Conservation (phyloP, 2,888 invertebrate genomes). For the Spisula solida region DNA sequence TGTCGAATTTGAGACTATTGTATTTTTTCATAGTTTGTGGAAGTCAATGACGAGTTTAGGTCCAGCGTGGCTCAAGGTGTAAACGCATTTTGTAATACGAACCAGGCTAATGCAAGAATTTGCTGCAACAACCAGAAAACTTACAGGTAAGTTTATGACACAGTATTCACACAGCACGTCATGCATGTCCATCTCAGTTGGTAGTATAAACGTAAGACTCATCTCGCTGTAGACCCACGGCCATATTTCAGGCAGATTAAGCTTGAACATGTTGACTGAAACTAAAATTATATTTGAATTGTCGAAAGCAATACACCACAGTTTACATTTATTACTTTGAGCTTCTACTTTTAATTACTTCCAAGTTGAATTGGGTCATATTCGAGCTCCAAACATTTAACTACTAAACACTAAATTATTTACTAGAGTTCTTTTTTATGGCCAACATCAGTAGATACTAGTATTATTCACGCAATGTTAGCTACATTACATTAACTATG, state of each 20-base stretch:
- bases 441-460: neutral
- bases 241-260: no score
- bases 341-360: no score
- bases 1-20: neutral
- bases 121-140: slow-evolving; percentile 67
- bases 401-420: neutral
- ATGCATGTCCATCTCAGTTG: no score
- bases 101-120: slow-evolving; percentile 57
- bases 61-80: slow-evolving; percentile 52
- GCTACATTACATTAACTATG: neutral
- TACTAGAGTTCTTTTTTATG: neutral
- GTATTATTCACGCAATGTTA: neutral
- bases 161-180: no score
- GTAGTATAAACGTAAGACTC: no score
- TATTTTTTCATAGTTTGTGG: slow-evolving; percentile 52
- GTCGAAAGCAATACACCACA: no score
- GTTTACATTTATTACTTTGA: no score
- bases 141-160: slow-evolving; percentile 63
- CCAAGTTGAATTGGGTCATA: no score
- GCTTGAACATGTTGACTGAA: no score
- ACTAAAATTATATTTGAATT: no score
- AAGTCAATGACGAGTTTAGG: slow-evolving; percentile 33
- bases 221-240: no score
- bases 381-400: no score
- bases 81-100: slow-evolving; percentile 66